Evolutionary conservation across 2,888 invertebrate genomes (phyloP).

Genomic region (Oscheius onirici): DNA sequence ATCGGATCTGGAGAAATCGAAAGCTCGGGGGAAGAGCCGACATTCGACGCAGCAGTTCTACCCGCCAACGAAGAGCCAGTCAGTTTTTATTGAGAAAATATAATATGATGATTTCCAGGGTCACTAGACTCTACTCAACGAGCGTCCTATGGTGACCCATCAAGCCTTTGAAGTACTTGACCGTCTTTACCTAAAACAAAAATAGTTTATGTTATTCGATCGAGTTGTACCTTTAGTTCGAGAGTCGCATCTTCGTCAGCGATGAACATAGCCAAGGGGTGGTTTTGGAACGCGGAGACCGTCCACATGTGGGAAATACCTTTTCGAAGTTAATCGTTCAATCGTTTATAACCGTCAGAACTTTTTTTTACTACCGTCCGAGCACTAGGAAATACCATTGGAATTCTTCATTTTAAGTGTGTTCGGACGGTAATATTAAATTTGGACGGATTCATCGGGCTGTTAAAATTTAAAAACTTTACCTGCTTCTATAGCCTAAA

Average conservation of each 20-base stretch:
- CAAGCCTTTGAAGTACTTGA: constrained; percentile 90
- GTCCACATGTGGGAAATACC: constrained; percentile 99
- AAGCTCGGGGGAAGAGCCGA: neutral
- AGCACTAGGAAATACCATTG: no score
- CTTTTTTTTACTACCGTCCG: no score
- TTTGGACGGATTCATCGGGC: no score
- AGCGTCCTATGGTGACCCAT: constrained; percentile 70
- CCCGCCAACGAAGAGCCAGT: neutral
- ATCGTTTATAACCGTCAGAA: no score
- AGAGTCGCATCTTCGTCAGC: constrained; percentile 97
- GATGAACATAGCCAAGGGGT: constrained; percentile 88
- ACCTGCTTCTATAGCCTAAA: constrained; percentile 90
- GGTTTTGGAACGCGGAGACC: constrained; percentile 92
- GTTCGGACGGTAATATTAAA: no score
- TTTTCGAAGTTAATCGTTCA: no score
- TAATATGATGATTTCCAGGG: neutral
- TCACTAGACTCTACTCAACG: constrained; percentile 43
- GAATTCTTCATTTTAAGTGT: no score
- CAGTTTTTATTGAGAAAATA: neutral
- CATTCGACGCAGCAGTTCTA: neutral
- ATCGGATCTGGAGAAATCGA: neutral
- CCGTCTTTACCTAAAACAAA: constrained; percentile 82
- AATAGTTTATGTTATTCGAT: no score
- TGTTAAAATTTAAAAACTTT: no score
- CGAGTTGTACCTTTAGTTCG: constrained; percentile 79